These are phyloP conservation scores for Acronicta leporina DNA, from an alignment of 2,888 invertebrate genomes.

Conservation along the genomic window DNA sequence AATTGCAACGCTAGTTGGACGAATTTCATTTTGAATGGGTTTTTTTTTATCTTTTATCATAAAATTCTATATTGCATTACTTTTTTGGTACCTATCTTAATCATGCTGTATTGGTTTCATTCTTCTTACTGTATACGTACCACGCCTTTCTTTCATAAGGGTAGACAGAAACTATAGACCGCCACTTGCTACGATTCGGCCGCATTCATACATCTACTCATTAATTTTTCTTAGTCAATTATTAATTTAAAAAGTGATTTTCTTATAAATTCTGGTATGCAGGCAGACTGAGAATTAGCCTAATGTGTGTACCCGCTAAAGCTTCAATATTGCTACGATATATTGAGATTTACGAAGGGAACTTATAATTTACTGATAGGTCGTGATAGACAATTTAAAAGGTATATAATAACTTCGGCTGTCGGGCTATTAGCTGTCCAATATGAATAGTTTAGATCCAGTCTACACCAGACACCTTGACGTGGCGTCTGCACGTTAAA, in stretches of 20 bases:
- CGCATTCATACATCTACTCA: too few species aligned
- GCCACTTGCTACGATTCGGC: too few species aligned
- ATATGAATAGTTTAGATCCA: conserved; percentile 40
- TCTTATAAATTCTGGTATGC: too few species aligned
- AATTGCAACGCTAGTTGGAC: conserved; percentile 10
- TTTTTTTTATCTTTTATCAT: too few species aligned
- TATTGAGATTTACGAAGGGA: conserved; percentile 34
- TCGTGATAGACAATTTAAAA: conserved; percentile 47
- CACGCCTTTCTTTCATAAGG: too few species aligned
- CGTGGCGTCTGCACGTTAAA: conserved; percentile 6
- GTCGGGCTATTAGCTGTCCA: conserved; percentile 46
- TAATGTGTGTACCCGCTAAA: conserved; percentile 23
- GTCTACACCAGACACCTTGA: conserved; percentile 13
- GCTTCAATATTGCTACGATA: conserved; percentile 7
- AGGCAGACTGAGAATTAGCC: not conserved
- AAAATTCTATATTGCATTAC: too few species aligned
- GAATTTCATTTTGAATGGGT: not conserved
- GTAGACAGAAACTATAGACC: too few species aligned
- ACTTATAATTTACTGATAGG: conserved; percentile 35
- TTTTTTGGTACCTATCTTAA: too few species aligned
- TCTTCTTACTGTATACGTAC: too few species aligned
- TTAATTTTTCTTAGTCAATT: too few species aligned
- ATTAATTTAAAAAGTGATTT: too few species aligned
- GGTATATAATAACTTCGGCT: conserved; percentile 34
- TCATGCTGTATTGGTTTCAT: too few species aligned